Evolutionary conservation across 1,140 invertebrate species (phyloP).

Genomic region (Pseudobourletiella spinata): DNA sequence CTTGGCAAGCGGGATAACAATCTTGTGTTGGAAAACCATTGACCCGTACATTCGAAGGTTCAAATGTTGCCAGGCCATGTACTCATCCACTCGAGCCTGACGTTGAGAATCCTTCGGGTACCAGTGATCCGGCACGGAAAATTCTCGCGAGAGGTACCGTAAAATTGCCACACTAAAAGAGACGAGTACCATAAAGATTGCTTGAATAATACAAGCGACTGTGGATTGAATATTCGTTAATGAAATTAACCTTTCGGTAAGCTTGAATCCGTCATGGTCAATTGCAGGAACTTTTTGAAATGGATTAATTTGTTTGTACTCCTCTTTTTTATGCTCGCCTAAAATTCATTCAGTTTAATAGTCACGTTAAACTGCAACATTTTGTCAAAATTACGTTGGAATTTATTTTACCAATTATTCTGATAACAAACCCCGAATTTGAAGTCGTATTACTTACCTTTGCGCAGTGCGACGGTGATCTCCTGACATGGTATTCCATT

Average conservation of each 20-base stretch:
- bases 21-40: slow-evolving; percentile 56
- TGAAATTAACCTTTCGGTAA: slow-evolving; percentile 79
- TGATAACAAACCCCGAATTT: no score
- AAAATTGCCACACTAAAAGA: slow-evolving; percentile 62
- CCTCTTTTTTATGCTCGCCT: slow-evolving; percentile 63
- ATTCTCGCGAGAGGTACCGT: slow-evolving; percentile 50
- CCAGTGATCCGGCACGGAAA: slow-evolving; percentile 52
- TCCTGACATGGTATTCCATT: slow-evolving; percentile 29
- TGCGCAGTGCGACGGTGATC: slow-evolving; percentile 18
- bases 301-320: slow-evolving; percentile 61
- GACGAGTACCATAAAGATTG: no score
- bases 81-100: slow-evolving; percentile 72
- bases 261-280: slow-evolving; percentile 62
- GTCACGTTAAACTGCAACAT: no score
- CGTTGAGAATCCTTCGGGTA: slow-evolving; percentile 59
- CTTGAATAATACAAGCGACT: background rate
- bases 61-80: slow-evolving; percentile 76
- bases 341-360: no score
- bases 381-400: no score
- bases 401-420: no score
- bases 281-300: slow-evolving; percentile 70
- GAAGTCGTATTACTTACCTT: no score
- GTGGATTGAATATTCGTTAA: background rate
- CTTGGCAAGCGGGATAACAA: slow-evolving; percentile 36
- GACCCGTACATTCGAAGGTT: slow-evolving; percentile 58